phyloP scores from a whole-genome alignment of 2,797 vertebrate genomes.

The Erithacus rubecula region DNA sequence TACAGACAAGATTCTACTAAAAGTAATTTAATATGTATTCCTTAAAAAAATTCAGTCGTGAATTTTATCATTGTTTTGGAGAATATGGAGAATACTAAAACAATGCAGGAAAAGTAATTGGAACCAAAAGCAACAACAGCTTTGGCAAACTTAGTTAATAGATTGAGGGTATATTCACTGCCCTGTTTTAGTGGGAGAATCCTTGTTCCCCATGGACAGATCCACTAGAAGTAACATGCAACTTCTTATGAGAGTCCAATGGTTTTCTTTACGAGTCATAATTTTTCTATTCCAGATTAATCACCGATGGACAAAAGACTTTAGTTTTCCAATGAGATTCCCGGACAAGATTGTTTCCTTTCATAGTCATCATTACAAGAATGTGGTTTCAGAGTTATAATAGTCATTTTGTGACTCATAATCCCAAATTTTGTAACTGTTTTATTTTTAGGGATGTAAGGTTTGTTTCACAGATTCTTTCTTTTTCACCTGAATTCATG shows the following conservation, averaged over 20 bases:
- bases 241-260: background rate
- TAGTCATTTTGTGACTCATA: background rate
- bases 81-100: background rate
- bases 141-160: background rate
- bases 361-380: background rate
- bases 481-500: background rate
- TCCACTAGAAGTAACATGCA: background rate
- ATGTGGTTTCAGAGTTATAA: background rate
- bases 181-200: background rate
- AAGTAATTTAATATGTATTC: background rate
- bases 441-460: background rate
- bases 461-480: background rate
- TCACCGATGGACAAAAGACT: background rate
- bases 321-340: background rate
- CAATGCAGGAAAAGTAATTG: background rate
- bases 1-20: background rate
- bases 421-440: background rate
- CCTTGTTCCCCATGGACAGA: background rate
- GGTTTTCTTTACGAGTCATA: background rate
- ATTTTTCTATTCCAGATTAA: background rate
- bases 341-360: background rate
- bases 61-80: background rate
- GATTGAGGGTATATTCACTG: background rate
- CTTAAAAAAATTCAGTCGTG: background rate
- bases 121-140: background rate